Conservation (phyloP, 1,140 invertebrate genomes). For the Matsumurasca onukii region DNA sequence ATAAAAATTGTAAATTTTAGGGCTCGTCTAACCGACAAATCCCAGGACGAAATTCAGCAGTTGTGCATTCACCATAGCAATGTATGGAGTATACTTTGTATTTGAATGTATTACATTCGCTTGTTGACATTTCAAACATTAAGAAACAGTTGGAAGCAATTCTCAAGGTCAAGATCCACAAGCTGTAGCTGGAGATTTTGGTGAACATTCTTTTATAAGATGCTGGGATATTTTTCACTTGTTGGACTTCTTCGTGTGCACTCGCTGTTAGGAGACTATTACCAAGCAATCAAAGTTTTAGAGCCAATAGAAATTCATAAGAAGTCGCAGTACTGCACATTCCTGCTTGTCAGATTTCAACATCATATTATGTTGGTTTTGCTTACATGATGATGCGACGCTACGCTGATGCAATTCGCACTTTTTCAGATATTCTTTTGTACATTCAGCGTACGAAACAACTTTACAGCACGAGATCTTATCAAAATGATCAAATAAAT, state of each 20-base stretch:
- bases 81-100: constrained; percentile 98
- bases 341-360: constrained; percentile 97
- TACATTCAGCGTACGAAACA: constrained; percentile 97
- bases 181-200: constrained; percentile 95
- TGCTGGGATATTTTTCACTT: constrained; percentile 98
- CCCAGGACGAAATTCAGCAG: constrained; percentile 69
- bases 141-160: constrained; percentile 92
- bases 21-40: constrained; percentile 85
- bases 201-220: constrained; percentile 96
- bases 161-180: constrained; percentile 90
- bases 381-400: constrained; percentile 99
- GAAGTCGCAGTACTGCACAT: constrained; percentile 82
- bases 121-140: constrained; percentile 98
- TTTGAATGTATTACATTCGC: constrained; percentile 97
- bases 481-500: constrained; percentile 96
- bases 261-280: constrained; percentile 96
- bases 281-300: constrained; percentile 95
- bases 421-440: constrained; percentile 93
- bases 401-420: constrained; percentile 97
- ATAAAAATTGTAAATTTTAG: too few relatives aligned
- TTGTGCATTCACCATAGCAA: constrained; percentile 70
- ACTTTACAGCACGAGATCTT: constrained; percentile 86
- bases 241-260: constrained; percentile 94
- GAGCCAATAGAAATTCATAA: constrained; percentile 95
- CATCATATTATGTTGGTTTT: constrained; percentile 99